Evolutionary conservation across 2,113 vertebrate genomes (phyloP), one percentile per base, ranked within the genome.

Genomic region (Zapus hudsonius): DNA sequence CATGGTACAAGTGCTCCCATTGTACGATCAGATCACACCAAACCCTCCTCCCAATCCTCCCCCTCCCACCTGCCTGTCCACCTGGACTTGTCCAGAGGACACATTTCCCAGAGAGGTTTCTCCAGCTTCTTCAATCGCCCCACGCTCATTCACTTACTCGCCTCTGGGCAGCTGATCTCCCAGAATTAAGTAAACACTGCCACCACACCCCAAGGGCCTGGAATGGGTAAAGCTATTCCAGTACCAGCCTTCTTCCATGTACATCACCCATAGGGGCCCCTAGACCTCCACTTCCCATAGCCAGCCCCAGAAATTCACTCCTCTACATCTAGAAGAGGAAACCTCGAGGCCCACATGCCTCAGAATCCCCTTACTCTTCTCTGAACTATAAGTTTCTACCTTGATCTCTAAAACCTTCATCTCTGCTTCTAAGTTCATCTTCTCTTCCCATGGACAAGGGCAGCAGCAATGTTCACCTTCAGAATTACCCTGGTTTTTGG

Each of bases 361-460:
- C 92, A 84, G 63, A 79, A 44, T 29, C 12, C 59, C 11, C 64
- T 55, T 9, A 22, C 47, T 90, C 74, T 20, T 91, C 59, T 25
- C 84, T 82, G 70, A 76, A 47, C 84, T 59, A 29, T 4, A 64
- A 76, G 29, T 57, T 67, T 59, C 90, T 67, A 7, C 17, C n/a
- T 74, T 7, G 7, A 9, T 27, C 70, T 90, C 86, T 63, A 5
- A 67, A 88, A 15, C 20, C 33, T 84, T 23, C 29, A 5, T 11
- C 67, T 72, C 74, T 16, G 27, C 52, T 63, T 59, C 47, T 64
- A 38, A 38, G 1, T 40, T 91, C 64, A 83, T 69, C 59, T 76
- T 72, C 69, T 70, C 84, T 93, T 59, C 89, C 79, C 42, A 61
- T 29, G 29, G 40, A 63, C 84, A 84, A 87, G 84, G 70, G 40